A percentile compares a stretch with the other conserved stretches of the same genome.
Conservation (phyloP, 2,797 vertebrate species). For the Mormyrus proboscirostris region DNA sequence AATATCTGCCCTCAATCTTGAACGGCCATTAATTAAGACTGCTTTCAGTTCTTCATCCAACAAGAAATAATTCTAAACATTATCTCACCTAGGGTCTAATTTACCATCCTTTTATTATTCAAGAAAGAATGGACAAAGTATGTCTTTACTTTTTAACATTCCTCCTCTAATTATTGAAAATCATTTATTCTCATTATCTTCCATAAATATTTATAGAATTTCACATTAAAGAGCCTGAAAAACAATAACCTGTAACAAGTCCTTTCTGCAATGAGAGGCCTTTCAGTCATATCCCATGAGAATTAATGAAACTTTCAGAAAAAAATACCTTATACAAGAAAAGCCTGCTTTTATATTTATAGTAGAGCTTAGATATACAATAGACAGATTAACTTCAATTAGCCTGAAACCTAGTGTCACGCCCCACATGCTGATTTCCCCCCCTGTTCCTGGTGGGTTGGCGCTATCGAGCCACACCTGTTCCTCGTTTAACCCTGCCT, state of each 20-base stretch:
- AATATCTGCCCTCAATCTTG: background rate
- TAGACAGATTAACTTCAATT: background rate
- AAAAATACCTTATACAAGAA: background rate
- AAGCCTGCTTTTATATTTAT: background rate
- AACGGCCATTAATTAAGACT: constrained; percentile 17
- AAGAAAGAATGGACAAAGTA: background rate
- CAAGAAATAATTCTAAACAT: constrained; percentile 4
- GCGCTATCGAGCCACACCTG: background rate
- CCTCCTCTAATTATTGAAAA: constrained; percentile 4
- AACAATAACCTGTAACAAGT: background rate
- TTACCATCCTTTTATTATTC: background rate
- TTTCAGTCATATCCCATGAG: background rate
- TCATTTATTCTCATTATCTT: background rate
- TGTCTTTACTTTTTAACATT: background rate
- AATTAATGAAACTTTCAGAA: background rate
- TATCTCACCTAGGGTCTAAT: constrained; percentile 1
- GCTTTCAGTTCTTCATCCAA: constrained; percentile 2
- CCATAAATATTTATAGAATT: constrained; percentile 8
- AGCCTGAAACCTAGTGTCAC: background rate
- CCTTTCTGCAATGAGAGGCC: background rate
- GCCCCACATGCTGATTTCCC: background rate
- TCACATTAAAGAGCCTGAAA: background rate
- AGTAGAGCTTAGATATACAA: background rate
- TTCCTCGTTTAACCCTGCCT: background rate
- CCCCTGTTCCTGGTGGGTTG: background rate